Base-by-base conservation (phyloP, 2,888 invertebrate species). In the Brachylomia viminalis region DNA sequence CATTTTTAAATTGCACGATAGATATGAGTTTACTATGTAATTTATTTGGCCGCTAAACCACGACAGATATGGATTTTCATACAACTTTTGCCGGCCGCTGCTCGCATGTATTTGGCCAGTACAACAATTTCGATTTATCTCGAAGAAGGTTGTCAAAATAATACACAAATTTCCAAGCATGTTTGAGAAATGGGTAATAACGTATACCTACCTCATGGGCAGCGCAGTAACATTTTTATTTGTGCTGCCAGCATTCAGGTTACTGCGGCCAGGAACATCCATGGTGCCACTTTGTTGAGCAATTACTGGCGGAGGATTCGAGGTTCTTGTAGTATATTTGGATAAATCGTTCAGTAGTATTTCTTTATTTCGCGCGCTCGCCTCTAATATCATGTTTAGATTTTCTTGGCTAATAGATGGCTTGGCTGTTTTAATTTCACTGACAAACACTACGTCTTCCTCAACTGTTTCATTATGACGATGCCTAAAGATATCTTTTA, bases 371-470 rank as follows among this genome's bases (percentile, higher is more conserved):
- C 42, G 6, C 0, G 2, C 7, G 17, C 77, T 80, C 7, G 33
- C 74, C 27, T 64, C 49, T 15, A 73, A 11, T 1, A 64, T 2
- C n/a, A 23, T 30, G 17, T 27, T 15, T 0, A 77, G 0, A 2
- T n/a, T 62, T n/a, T 80, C 72, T 10, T 54, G 38, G 30, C 30
- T 62, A 27, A 49, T 38, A 27, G 1, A 8, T 2, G 71, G 23
- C 1, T 13, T n/a, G n/a, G n/a, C 33, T 8, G 3, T 17, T 23
- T 73, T 45, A 0, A 33, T n/a, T 38, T 56, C 20, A 7, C 30
- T 30, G 0, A 80, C 47, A 15, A 72, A 80, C 23, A 17, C 13
- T 7, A 77, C 72, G 0, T 77, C 80, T 7, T 72, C 80, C 0
- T 30, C 45, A 15, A 2, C 10, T 7, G 2, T 45, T 33, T 47